Conservation (phyloP, 2,888 invertebrate genomes). For the Tribolium freemani region DNA sequence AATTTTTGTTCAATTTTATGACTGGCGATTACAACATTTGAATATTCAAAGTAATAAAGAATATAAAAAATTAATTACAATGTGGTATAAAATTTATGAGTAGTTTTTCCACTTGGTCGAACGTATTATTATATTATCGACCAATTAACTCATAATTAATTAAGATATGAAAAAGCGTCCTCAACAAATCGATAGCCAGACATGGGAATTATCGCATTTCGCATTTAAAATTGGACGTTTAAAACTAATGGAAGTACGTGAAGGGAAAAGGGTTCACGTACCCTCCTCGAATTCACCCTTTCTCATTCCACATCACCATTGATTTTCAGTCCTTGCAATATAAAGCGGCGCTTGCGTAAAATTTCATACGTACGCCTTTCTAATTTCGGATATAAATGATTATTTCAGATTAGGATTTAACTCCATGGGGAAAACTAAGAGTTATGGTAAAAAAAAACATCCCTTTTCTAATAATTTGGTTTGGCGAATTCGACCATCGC, state of each 20-base stretch:
- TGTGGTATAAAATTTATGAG: background rate
- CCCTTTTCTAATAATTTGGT: background rate
- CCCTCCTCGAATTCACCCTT: constrained; percentile 45
- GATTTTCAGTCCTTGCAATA: constrained; percentile 55
- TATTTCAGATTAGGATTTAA: background rate
- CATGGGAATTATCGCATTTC: constrained; percentile 11
- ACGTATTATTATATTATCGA: constrained; percentile 2
- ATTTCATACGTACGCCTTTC: constrained; percentile 49
- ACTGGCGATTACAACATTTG: background rate
- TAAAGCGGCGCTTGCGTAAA: constrained; percentile 55
- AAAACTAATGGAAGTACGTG: constrained; percentile 41
- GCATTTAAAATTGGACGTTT: constrained; percentile 12
- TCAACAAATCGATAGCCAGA: background rate
- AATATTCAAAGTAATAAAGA: background rate
- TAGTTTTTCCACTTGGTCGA: background rate
- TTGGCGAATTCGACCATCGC: constrained; percentile 20
- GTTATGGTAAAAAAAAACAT: background rate
- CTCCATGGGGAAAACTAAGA: background rate
- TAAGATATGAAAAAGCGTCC: background rate
- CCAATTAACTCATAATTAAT: background rate
- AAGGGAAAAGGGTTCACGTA: constrained; percentile 44
- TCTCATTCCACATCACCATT: constrained; percentile 50
- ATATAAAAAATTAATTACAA: background rate
- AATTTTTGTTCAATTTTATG: too few relatives aligned
- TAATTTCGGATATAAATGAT: constrained; percentile 29